Conservation (phyloP, 2,888 invertebrate genomes). For the Drosophila macrospina region DNA sequence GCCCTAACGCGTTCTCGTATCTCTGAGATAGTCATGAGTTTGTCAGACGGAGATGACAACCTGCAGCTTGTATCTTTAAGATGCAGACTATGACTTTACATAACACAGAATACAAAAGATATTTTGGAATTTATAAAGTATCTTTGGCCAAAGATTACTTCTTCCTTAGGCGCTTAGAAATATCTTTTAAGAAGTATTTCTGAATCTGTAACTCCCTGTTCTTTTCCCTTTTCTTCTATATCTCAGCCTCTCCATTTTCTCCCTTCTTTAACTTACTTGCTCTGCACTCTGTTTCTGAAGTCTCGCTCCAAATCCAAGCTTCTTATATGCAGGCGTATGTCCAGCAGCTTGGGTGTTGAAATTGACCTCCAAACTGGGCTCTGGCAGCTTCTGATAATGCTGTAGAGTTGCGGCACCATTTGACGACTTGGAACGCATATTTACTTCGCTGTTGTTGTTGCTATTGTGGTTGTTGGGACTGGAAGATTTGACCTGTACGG, state of each 20-base stretch:
- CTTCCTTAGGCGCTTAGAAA: background rate
- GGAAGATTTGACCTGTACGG: constrained; percentile 63
- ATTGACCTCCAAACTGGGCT: constrained; percentile 70
- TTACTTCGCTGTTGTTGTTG: constrained; percentile 51
- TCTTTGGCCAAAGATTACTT: background rate
- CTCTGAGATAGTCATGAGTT: constrained; percentile 35
- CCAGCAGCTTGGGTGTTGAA: constrained; percentile 74
- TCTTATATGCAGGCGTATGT: constrained; percentile 67
- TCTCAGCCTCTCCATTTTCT: background rate
- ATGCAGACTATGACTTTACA: background rate
- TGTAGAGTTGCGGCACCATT: constrained; percentile 72
- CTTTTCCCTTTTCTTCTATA: background rate
- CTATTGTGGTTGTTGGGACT: constrained; percentile 32
- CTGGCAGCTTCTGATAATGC: constrained; percentile 79
- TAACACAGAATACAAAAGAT: no score
- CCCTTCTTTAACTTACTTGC: constrained; percentile 44
- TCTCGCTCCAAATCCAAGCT: constrained; percentile 71
- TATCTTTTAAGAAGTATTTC: no score
- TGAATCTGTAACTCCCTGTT: background rate
- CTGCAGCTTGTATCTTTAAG: constrained; percentile 14
- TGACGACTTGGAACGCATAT: constrained; percentile 65
- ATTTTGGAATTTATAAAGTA: background rate
- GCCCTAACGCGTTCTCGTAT: constrained; percentile 31
- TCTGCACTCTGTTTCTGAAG: constrained; percentile 56
- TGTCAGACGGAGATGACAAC: background rate